Evolutionary conservation across 2,888 invertebrate genomes (phyloP).

Genomic region (Trachelus stipa): DNA sequence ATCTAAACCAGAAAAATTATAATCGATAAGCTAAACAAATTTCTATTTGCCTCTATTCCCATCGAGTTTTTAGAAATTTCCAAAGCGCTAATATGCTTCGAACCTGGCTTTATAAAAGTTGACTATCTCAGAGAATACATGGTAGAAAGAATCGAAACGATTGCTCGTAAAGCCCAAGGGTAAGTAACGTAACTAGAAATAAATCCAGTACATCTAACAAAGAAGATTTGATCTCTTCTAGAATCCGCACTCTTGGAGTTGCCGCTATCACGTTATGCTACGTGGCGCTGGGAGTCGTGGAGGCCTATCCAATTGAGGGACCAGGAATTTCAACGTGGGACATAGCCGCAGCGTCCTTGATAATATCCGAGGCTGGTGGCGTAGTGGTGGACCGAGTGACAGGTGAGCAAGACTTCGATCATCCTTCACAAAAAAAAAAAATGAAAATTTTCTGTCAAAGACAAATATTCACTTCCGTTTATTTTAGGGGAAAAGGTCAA

Average conservation of each 20-base stretch:
- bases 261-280: slow-evolving; percentile 81
- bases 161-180: slow-evolving; percentile 55
- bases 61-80: slow-evolving; percentile 48
- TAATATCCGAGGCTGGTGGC: slow-evolving; percentile 84
- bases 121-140: slow-evolving; percentile 51
- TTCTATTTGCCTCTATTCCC: neutral
- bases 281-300: slow-evolving; percentile 78
- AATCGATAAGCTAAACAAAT: neutral
- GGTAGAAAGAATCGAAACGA: slow-evolving; percentile 50
- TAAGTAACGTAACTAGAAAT: slow-evolving; percentile 26
- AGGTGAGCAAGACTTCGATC: slow-evolving; percentile 36
- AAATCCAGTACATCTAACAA: neutral
- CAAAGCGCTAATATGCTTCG: slow-evolving; percentile 58
- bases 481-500: slow-evolving; percentile 68
- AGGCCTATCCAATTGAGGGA: slow-evolving; percentile 78
- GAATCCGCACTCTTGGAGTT: slow-evolving; percentile 78
- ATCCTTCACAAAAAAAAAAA: neutral
- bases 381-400: slow-evolving; percentile 71
- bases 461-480: neutral
- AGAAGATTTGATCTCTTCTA: slow-evolving; percentile 35
- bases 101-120: slow-evolving; percentile 58
- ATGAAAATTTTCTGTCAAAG: neutral
- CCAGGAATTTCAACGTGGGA: slow-evolving; percentile 84
- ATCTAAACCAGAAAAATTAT: neutral
- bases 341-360: slow-evolving; percentile 80